Evolutionary conservation across 2,888 invertebrate species (phyloP).

Genomic region (Sipha maydis): DNA sequence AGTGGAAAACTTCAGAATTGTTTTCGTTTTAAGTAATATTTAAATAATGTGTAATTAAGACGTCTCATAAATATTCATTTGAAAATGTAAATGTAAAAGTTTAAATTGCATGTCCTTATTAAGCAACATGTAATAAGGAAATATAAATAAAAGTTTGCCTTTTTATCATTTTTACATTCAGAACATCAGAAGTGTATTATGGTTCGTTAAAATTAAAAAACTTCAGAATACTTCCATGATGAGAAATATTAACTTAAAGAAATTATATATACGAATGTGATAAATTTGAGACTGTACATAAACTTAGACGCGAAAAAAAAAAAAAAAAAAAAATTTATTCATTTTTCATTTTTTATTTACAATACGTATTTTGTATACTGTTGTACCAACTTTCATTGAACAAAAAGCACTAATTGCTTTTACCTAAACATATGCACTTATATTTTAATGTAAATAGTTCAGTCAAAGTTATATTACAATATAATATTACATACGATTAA

Average conservation of each 20-base stretch:
- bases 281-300: neutral
- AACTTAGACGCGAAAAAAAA: neutral
- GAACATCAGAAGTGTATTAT: neutral
- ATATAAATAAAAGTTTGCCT: neutral
- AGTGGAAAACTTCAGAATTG: slow-evolving; percentile 10
- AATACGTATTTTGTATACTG: neutral
- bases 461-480: neutral
- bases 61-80: slow-evolving; percentile 28
- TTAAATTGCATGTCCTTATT: slow-evolving; percentile 18
- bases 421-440: neutral
- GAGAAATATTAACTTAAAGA: neutral
- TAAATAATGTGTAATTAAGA: slow-evolving; percentile 4
- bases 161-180: neutral
- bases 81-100: slow-evolving; percentile 25
- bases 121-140: neutral
- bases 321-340: neutral
- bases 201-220: neutral
- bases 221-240: neutral
- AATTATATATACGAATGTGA: neutral
- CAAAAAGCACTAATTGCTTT: neutral
- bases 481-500: neutral
- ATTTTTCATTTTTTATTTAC: neutral
- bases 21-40: slow-evolving; percentile 19
- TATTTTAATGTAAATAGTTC: neutral
- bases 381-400: neutral